Percentiles rank a stretch among this genome's conserved stretches.
Conservation (phyloP, 2,113 vertebrate species). For the Otolemur garnettii region DNA sequence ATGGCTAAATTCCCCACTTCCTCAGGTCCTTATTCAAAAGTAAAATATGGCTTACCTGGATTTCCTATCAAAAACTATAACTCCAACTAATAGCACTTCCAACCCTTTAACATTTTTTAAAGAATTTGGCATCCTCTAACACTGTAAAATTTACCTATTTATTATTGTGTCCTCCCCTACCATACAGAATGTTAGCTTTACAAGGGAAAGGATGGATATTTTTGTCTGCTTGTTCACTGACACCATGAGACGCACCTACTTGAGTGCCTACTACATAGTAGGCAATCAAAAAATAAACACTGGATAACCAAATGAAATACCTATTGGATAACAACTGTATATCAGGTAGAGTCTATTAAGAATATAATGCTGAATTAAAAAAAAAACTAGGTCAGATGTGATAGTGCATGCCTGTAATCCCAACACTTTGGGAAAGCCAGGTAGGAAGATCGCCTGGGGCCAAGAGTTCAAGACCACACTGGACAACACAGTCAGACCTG, state of each 20-base stretch:
- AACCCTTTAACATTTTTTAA: neutral
- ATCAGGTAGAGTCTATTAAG: neutral
- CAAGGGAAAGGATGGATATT: neutral
- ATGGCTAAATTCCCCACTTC: neutral
- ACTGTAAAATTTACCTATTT: neutral
- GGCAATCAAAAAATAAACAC: neutral
- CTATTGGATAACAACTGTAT: neutral
- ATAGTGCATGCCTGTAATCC: too few species aligned
- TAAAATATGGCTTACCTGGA: neutral
- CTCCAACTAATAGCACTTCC: neutral
- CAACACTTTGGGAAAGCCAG: too few species aligned
- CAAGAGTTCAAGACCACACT: too few species aligned
- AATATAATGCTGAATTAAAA: neutral
- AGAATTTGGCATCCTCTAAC: neutral
- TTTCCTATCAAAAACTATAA: neutral
- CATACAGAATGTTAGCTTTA: neutral
- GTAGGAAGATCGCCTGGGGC: too few species aligned
- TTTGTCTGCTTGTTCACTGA: neutral
- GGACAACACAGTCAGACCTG: too few species aligned
- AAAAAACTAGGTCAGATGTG: too few species aligned
- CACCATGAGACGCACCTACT: neutral
- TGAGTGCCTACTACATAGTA: neutral
- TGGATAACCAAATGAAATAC: neutral
- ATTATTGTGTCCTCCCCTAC: neutral
- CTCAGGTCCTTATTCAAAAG: neutral